phyloP scores from a whole-genome alignment of 2,797 vertebrate genomes.

The Ptychobarbus kaznakovi region DNA sequence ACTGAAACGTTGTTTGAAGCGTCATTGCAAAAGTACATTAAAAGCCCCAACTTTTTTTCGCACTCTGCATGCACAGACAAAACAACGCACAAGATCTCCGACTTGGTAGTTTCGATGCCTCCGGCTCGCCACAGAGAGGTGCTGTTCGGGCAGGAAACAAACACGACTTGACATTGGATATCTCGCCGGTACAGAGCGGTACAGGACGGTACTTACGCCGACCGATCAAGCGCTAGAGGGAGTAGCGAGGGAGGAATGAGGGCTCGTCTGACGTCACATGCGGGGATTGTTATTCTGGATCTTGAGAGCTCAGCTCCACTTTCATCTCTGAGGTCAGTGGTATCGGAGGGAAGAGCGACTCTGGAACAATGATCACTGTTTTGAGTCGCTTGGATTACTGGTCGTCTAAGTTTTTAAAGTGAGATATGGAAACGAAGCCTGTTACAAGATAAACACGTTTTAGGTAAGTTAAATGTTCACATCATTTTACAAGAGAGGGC shows the following conservation, averaged over 20 bases:
- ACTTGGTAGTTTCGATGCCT: conserved; percentile 30
- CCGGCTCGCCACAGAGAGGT: conserved; percentile 26
- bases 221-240: conserved; percentile 62
- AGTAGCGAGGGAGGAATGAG: conserved; percentile 4
- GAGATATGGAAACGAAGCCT: conserved; percentile 21
- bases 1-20: background rate
- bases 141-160: conserved; percentile 28
- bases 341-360: conserved; percentile 6
- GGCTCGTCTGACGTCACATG: conserved; percentile 71
- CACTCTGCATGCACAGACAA: background rate
- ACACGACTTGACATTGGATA: background rate
- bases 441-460: conserved; percentile 13
- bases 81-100: background rate
- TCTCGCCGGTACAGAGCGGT: background rate
- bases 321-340: conserved; percentile 15
- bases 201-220: background rate
- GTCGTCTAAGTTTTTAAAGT: conserved; percentile 1
- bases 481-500: background rate
- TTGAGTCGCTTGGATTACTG: conserved; percentile 30
- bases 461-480: conserved; percentile 46
- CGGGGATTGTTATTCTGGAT: conserved; percentile 58
- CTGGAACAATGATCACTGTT: conserved; percentile 27
- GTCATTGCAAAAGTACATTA: background rate
- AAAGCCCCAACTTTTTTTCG: background rate
- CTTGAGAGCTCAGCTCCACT: conserved; percentile 48